Evolutionary conservation across 2,113 vertebrate genomes (phyloP).

Genomic region (human (Homo sapiens)): GRCh38 chr5:162545501-162546000

Average conservation of each 20-base stretch:
- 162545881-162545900: neutral
- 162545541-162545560: neutral
- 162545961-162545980: neutral
- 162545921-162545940: neutral
- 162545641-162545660: neutral
- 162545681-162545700: neutral
- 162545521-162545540: neutral
- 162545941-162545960: neutral
- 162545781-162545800: neutral
- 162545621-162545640: neutral
- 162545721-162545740: neutral
- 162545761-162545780: neutral
- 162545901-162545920: neutral
- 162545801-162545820: neutral
- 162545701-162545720: neutral
- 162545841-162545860: neutral
- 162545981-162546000: neutral
- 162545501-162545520: neutral
- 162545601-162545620: neutral
- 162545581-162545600: neutral
- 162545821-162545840: neutral
- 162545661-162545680: neutral
- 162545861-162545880: neutral
- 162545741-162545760: neutral
- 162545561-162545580: neutral